A percentile compares a stretch with the other conserved stretches of the same genome.
These are phyloP conservation scores for Ophion ellenae DNA, from an alignment of 2,888 invertebrate species.

Conservation along the genomic window DNA sequence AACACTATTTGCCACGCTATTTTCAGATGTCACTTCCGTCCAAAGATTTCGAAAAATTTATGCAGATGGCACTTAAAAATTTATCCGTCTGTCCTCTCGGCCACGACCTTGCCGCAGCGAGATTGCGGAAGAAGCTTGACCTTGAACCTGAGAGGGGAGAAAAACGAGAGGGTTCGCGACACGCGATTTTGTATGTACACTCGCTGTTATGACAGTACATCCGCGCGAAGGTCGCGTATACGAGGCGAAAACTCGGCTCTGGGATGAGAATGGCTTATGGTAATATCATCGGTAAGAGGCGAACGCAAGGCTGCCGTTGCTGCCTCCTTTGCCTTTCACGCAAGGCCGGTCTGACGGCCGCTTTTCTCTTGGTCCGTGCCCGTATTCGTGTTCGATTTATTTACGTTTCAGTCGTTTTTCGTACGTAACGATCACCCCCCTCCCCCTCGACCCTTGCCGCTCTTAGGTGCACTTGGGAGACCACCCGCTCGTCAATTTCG, in stretches of 20 bases:
- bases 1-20: too few relatives aligned
- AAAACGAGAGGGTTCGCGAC: constrained; percentile 13
- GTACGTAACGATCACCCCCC: not conserved
- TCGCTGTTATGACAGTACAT: constrained; percentile 16
- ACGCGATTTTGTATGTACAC: constrained; percentile 27
- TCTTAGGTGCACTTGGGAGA: not conserved
- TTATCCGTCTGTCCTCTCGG: constrained; percentile 6
- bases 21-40: not conserved
- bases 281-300: constrained; percentile 37
- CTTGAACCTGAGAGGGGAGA: constrained; percentile 39
- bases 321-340: constrained; percentile 68
- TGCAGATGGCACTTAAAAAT: not conserved
- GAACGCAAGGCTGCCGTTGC: constrained; percentile 27
- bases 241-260: constrained; percentile 29
- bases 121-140: constrained; percentile 29
- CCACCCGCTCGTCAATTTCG: not conserved
- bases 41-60: not conserved
- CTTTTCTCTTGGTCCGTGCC: constrained; percentile 4
- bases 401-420: not conserved
- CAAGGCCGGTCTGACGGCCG: constrained; percentile 65
- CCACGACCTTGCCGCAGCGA: constrained; percentile 7
- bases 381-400: not conserved
- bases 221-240: constrained; percentile 42
- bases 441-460: not conserved
- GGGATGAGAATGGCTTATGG: constrained; percentile 47